phyloP scores from a whole-genome alignment of 2,888 invertebrate genomes.

The Athalia rosae region DNA sequence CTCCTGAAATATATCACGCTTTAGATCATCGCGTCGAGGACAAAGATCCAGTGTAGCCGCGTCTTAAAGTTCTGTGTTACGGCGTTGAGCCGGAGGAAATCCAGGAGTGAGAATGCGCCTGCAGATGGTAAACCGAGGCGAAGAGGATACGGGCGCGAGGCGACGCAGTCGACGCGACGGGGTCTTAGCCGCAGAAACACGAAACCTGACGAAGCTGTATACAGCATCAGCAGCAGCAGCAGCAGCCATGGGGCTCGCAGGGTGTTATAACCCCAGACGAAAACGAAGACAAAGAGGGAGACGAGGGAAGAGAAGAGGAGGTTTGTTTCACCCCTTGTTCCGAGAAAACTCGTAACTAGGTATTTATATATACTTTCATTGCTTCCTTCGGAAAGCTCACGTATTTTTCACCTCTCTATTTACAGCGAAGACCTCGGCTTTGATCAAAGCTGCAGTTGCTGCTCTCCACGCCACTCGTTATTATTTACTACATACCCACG shows the following conservation, averaged over 20 bases:
- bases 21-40: too few relatives aligned
- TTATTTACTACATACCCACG: not conserved
- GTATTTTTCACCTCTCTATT: conserved; percentile 36
- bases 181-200: conserved; percentile 30
- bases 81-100: too few relatives aligned
- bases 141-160: too few relatives aligned
- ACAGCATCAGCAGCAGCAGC: too few relatives aligned
- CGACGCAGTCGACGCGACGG: not conserved
- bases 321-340: conserved; percentile 19
- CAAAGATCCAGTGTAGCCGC: too few relatives aligned
- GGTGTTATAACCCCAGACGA: too few relatives aligned
- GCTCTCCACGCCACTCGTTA: conserved; percentile 26
- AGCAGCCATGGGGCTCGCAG: too few relatives aligned
- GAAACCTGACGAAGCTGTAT: conserved; percentile 30
- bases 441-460: conserved; percentile 16
- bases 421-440: conserved; percentile 1
- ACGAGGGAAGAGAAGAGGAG: not conserved
- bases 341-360: conserved; percentile 37
- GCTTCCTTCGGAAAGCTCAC: conserved; percentile 39
- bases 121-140: not conserved
- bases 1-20: too few relatives aligned
- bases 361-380: conserved; percentile 39
- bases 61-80: too few relatives aligned
- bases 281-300: not conserved
- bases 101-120: not conserved